Conservation (phyloP, 1,140 invertebrate species). For the Drosophila equinoxialis region DNA sequence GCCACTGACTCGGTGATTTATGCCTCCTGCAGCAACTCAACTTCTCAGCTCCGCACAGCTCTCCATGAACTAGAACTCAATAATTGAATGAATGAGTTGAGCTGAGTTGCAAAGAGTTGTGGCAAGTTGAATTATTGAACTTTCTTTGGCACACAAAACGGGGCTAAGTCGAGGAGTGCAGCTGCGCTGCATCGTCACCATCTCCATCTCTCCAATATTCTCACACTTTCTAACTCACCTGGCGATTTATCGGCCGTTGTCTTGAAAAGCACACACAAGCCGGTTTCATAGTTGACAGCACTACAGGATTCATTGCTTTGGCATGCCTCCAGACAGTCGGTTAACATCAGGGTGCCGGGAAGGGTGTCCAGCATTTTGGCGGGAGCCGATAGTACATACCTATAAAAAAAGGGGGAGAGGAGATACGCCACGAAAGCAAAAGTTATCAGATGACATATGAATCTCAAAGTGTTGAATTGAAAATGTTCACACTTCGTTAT, state of each 20-base stretch:
- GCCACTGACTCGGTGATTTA: slow-evolving; percentile 64
- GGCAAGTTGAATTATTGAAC: slow-evolving; percentile 74
- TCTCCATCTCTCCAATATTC: slow-evolving; percentile 47
- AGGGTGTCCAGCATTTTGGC: slow-evolving; percentile 94
- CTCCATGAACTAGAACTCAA: slow-evolving; percentile 74
- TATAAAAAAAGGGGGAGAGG: slow-evolving; percentile 57
- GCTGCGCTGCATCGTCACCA: too few relatives aligned
- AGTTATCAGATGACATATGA: slow-evolving; percentile 19
- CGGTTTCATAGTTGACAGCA: slow-evolving; percentile 97
- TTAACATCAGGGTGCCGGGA: slow-evolving; percentile 95
- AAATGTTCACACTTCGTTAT: background rate
- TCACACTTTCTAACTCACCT: slow-evolving; percentile 86
- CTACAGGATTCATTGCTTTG: slow-evolving; percentile 94
- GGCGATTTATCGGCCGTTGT: slow-evolving; percentile 94
- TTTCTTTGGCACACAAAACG: slow-evolving; percentile 76
- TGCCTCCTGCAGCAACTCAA: slow-evolving; percentile 52
- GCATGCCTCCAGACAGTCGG: slow-evolving; percentile 95
- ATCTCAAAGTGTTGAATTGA: background rate
- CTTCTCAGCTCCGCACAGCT: slow-evolving; percentile 26
- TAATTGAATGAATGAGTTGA: slow-evolving; percentile 71
- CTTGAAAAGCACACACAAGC: slow-evolving; percentile 95
- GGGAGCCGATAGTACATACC: slow-evolving; percentile 95
- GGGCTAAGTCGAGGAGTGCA: slow-evolving; percentile 30
- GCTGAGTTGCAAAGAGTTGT: slow-evolving; percentile 25
- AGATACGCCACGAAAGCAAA: slow-evolving; percentile 21